A percentile compares a stretch with the other conserved stretches of the same genome.
These are phyloP conservation scores for Coenobita brevimanus DNA, from an alignment of 1,140 invertebrate species.

Conservation along the genomic window DNA sequence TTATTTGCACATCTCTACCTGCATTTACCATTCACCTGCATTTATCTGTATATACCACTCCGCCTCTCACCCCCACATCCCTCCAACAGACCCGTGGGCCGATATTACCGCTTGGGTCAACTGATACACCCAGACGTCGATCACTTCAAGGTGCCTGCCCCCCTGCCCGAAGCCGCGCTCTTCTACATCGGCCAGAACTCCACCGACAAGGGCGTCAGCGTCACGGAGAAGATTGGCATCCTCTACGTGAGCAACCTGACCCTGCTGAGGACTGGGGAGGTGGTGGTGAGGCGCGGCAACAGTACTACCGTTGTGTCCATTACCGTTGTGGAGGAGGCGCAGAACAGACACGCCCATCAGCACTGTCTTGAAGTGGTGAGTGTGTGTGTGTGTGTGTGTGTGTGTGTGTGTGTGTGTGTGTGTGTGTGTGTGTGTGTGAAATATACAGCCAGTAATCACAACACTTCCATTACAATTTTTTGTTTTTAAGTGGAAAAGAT, in stretches of 20 bases:
- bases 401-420: not conserved
- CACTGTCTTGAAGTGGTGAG: not conserved
- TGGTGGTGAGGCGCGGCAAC: not conserved
- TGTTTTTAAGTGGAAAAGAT: too few species aligned
- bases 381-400: not conserved
- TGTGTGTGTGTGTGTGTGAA: too few species aligned
- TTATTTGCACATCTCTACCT: too few species aligned
- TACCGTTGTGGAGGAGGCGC: not conserved
- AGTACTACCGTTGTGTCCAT: not conserved
- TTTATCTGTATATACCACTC: not conserved
- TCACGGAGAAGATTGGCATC: slow-evolving; percentile 32
- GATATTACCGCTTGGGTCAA: slow-evolving; percentile 24
- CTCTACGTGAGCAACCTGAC: slow-evolving; percentile 28
- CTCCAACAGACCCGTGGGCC: not conserved
- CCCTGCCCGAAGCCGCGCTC: not conserved
- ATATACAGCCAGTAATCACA: too few species aligned
- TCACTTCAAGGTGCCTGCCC: not conserved
- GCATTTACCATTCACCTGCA: too few species aligned
- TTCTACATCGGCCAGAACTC: slow-evolving; percentile 16
- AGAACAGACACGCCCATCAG: not conserved
- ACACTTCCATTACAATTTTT: too few species aligned
- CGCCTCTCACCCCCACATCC: not conserved
- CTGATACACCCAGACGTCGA: slow-evolving; percentile 8
- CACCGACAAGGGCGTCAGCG: not conserved
- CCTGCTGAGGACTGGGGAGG: slow-evolving; percentile 3